Conservation (phyloP, 2,797 vertebrate species). For the Iguana delicatissima region DNA sequence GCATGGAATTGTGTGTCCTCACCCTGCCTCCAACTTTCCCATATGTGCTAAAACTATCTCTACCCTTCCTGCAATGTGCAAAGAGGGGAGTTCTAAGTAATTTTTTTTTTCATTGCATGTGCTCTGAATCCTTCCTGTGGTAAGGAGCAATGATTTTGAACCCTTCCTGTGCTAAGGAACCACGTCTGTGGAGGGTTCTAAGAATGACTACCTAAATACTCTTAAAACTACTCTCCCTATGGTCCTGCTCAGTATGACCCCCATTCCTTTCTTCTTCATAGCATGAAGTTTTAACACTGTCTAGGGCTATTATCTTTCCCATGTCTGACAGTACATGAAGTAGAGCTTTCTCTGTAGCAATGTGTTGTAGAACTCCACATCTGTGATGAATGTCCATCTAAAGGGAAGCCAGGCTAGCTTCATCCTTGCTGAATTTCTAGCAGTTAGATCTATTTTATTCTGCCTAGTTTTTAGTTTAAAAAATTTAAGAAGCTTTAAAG, state of each 20-base stretch:
- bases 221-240: neutral
- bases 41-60: neutral
- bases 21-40: neutral
- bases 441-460: no score
- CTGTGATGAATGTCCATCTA: no score
- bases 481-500: no score
- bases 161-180: neutral
- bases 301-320: neutral
- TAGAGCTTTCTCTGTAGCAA: no score
- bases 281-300: neutral
- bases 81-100: neutral
- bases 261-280: neutral
- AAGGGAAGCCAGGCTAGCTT: no score
- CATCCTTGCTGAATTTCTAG: no score
- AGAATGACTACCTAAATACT: neutral
- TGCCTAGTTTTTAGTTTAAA: no score
- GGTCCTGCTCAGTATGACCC: neutral
- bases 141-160: neutral
- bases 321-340: no score
- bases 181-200: neutral
- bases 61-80: neutral
- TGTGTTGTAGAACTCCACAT: no score
- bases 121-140: neutral
- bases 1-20: neutral
- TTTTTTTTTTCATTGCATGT: neutral